Percentiles rank a stretch among this genome's conserved stretches.
Evolutionary conservation across 92 coral and sea anemone species (phyloP).

Genomic region (Pocillopora meandrina): DNA sequence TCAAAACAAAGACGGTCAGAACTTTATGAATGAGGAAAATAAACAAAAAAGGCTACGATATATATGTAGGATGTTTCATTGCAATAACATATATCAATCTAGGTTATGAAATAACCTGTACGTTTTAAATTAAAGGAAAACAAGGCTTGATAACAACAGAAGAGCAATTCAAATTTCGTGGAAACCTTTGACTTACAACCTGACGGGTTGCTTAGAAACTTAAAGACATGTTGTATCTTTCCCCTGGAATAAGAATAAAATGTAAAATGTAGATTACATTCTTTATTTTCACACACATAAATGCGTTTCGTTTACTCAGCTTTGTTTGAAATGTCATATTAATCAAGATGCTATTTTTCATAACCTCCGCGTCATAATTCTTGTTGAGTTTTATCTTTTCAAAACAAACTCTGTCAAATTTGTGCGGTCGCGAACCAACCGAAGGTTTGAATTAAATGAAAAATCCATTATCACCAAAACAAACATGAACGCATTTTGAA

Average conservation of each 20-base stretch:
- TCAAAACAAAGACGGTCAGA: background rate
- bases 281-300: background rate
- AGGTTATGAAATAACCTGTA: background rate
- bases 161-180: background rate
- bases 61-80: background rate
- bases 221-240: too few relatives aligned
- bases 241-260: background rate
- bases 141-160: background rate
- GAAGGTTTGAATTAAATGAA: slow-evolving; percentile 11
- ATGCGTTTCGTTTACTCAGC: slow-evolving; percentile 1
- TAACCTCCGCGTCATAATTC: background rate
- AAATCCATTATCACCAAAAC: slow-evolving; percentile 8
- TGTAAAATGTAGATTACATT: background rate
- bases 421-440: background rate
- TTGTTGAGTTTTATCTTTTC: background rate
- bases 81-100: background rate
- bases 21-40: slow-evolving; percentile 7
- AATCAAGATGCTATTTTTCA: slow-evolving; percentile 10
- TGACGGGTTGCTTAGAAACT: too few relatives aligned
- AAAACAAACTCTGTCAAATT: slow-evolving; percentile 16
- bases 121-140: background rate
- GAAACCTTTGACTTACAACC: background rate
- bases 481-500: slow-evolving; percentile 19
- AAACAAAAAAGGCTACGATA: background rate
- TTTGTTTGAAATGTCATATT: slow-evolving; percentile 11